Evolutionary conservation across 2,113 vertebrate genomes (phyloP).

Genomic region (Clinocottus analis): DNA sequence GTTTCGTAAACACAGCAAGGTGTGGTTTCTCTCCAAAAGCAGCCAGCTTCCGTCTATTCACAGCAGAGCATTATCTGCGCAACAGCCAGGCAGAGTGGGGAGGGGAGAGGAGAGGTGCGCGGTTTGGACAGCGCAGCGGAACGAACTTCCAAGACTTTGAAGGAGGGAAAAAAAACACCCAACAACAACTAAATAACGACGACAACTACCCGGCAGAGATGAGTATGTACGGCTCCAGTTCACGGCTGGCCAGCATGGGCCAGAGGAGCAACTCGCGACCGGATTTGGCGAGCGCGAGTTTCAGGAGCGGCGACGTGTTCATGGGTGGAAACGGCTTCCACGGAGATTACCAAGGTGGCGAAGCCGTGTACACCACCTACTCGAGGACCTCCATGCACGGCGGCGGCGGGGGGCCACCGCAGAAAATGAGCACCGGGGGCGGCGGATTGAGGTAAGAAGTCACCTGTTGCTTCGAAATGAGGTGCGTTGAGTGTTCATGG

Average conservation of each 20-base stretch:
- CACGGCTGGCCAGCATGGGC: slow-evolving; percentile 40
- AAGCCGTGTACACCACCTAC: slow-evolving; percentile 42
- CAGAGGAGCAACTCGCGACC: slow-evolving; percentile 70
- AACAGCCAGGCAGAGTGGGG: slow-evolving; percentile 60
- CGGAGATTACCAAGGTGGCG: slow-evolving; percentile 34
- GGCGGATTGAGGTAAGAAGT: slow-evolving; percentile 50
- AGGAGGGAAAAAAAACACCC: too few species aligned
- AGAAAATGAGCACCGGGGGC: slow-evolving; percentile 26
- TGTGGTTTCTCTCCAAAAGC: slow-evolving; percentile 76
- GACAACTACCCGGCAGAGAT: slow-evolving; percentile 45
- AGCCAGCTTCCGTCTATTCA: slow-evolving; percentile 74
- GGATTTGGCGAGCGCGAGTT: slow-evolving; percentile 62
- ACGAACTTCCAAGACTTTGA: too few species aligned
- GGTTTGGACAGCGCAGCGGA: slow-evolving; percentile 16
- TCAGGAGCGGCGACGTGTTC: slow-evolving; percentile 54
- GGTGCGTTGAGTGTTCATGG: background rate
- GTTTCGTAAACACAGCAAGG: slow-evolving; percentile 72
- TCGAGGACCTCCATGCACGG: slow-evolving; percentile 67
- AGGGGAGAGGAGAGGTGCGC: slow-evolving; percentile 40
- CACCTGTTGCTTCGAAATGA: slow-evolving; percentile 49
- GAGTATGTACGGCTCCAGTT: slow-evolving; percentile 70
- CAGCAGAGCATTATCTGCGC: slow-evolving; percentile 69
- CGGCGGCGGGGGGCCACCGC: slow-evolving; percentile 35
- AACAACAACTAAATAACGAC: too few species aligned
- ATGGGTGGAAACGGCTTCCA: slow-evolving; percentile 65